Base-by-base conservation (phyloP, 2,113 vertebrate species). In the Sitta europaea region DNA sequence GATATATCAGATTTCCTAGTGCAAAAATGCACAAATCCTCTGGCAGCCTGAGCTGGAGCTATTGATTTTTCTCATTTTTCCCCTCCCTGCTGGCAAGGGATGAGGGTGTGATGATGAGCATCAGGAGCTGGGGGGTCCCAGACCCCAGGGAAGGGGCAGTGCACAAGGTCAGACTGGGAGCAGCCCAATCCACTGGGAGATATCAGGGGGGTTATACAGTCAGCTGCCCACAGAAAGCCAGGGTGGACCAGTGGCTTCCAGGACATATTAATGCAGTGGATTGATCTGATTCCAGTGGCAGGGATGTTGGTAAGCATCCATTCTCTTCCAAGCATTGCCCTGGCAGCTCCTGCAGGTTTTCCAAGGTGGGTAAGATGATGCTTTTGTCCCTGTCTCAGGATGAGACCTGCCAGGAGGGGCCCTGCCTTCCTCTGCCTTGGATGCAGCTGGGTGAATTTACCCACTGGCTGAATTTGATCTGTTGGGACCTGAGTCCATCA, bases 401-500 rank as follows among this genome's bases (percentile, higher is more conserved):
- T 59, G 73, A 63, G 42, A 33, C 29, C 47, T 78, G 23, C 42
- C 59, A 71, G 42, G 59, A 66, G 12, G 33, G 25, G 4, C n/a
- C 0, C 0, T 61, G 72, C 27, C 29, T 55, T 8, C 35, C 29
- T 40, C n/a, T 0, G 0, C 62, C 54, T 67, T 47, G 45, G 24
- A 20, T 53, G 36, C 47, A 36, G 14, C 5, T 51, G 23, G 35
- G 18, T 71, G 25, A 21, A 2, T 70, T 70, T 45, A 45, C 12
- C 51, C 11, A 0, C 14, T 0, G 0, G 7, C 19, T 72, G 62
- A 65, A 92, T 68, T 35, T 59, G 43, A 59, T 78, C 66, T 24
- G 1, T 0, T 0, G 4, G 47, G 61, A 62, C 62, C 38, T 28
- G 17, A 86, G 22, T 25, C 38, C 12, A 2, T 22, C 38, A 35